A percentile compares a stretch with the other conserved stretches of the same genome.
phyloP scores from a whole-genome alignment of 2,113 vertebrate genomes.

The Periophthalmus modestus region DNA sequence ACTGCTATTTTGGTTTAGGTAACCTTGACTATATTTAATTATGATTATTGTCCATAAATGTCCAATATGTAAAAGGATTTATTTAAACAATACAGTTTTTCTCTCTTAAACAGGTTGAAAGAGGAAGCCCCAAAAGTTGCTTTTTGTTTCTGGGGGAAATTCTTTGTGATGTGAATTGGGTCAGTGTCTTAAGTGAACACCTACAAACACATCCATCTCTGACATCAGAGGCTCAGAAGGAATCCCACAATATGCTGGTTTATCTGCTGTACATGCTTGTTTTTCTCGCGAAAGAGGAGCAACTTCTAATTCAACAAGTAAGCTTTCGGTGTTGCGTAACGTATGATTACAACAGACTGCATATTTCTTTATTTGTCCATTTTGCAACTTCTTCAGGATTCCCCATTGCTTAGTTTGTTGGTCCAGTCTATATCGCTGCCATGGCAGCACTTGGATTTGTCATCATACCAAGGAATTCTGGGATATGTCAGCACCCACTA shows the following conservation, averaged over 20 bases:
- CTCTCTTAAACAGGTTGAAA: constrained; percentile 83
- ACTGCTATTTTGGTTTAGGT: not conserved
- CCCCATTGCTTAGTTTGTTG: constrained; percentile 86
- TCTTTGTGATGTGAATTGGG: constrained; percentile 94
- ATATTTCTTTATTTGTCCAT: not conserved
- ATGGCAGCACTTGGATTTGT: constrained; percentile 89
- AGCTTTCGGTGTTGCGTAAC: constrained; percentile 34
- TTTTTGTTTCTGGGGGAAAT: constrained; percentile 92
- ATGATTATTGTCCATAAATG: not conserved
- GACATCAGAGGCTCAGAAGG: constrained; percentile 56
- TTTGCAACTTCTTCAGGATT: constrained; percentile 78
- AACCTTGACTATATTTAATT: not conserved
- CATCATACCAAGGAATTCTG: constrained; percentile 87
- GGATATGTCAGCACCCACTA: constrained; percentile 91
- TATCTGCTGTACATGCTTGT: constrained; percentile 94
- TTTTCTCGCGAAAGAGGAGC: constrained; percentile 90
- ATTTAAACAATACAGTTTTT: too few species aligned
- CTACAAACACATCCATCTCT: constrained; percentile 78
- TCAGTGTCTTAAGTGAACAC: constrained; percentile 88
- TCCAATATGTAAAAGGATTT: not conserved
- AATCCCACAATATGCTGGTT: constrained; percentile 83
- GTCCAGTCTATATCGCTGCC: constrained; percentile 89
- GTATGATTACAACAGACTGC: not conserved
- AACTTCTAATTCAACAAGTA: constrained; percentile 83
- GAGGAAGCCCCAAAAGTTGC: constrained; percentile 96